Evolutionary conservation across 64 coral and sea anemone species (phyloP).

Genomic region (Montipora capricornis): DNA sequence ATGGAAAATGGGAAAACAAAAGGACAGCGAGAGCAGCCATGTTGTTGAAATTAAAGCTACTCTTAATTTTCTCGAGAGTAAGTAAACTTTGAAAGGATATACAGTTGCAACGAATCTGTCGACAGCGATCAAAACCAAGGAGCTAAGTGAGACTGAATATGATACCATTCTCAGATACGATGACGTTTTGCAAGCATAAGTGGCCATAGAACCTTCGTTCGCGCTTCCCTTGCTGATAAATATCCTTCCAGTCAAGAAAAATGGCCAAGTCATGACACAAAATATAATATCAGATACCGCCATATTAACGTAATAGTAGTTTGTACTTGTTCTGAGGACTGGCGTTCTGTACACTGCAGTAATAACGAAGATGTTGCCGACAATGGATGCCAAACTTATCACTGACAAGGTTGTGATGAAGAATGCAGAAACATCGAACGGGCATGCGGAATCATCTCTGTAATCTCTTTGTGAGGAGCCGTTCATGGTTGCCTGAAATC

Average conservation of each 20-base stretch:
- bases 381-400: not conserved
- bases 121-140: not conserved
- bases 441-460: too few relatives aligned
- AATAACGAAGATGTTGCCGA: not conserved
- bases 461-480: not conserved
- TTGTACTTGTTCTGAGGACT: not conserved
- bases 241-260: not conserved
- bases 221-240: not conserved
- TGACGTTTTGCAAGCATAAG: not conserved
- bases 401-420: not conserved
- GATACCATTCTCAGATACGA: not conserved
- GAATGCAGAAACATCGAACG: too few relatives aligned
- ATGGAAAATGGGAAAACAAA: not conserved
- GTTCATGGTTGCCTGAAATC: not conserved
- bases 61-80: not conserved
- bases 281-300: not conserved
- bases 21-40: not conserved
- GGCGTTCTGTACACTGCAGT: not conserved
- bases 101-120: constrained; percentile 9
- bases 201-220: not conserved
- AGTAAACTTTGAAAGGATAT: not conserved
- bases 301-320: constrained; percentile 29
- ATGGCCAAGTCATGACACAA: not conserved
- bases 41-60: not conserved
- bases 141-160: not conserved